Percentiles rank a stretch among this genome's conserved stretches.
These are phyloP conservation scores for Capricornis sumatraensis DNA, from an alignment of 2,113 vertebrate species.

Conservation along the genomic window DNA sequence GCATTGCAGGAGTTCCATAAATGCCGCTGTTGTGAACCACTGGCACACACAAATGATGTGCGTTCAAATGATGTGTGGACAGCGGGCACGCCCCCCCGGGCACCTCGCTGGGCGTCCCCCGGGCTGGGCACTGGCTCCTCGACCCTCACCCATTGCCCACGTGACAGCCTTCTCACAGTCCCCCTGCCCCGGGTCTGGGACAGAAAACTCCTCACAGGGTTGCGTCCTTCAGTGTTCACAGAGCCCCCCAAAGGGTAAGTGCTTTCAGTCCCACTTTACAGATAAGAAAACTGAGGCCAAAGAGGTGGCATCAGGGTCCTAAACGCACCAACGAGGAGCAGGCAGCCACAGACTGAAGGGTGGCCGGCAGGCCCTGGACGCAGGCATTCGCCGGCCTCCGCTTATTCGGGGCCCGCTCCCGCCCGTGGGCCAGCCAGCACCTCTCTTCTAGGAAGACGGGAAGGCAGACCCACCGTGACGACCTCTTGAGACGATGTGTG, in stretches of 20 bases:
- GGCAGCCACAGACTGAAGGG: fast-evolving
- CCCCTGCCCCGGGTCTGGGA: background rate
- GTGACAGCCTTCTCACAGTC: fast-evolving
- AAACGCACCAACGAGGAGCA: fast-evolving
- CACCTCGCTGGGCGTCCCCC: fast-evolving
- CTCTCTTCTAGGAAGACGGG: background rate
- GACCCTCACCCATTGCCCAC: fast-evolving
- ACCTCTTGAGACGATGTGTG: fast-evolving
- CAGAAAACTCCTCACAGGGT: background rate
- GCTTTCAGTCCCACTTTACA: background rate
- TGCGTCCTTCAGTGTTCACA: fast-evolving
- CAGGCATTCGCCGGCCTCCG: fast-evolving
- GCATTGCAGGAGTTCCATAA: fast-evolving
- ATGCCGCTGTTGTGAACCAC: fast-evolving
- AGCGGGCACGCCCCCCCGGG: fast-evolving
- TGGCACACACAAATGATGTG: fast-evolving
- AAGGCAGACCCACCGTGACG: too few species aligned
- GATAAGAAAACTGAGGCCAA: background rate
- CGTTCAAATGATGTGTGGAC: fast-evolving
- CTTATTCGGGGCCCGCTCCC: too few species aligned
- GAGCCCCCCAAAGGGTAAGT: background rate
- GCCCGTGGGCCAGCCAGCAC: background rate
- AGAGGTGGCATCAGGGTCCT: background rate
- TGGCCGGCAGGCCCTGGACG: fast-evolving
- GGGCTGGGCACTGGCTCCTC: background rate